Percentiles rank a stretch among this genome's conserved stretches.
Conservation (phyloP, 2,797 vertebrate species). For the Chrosomus eos region DNA sequence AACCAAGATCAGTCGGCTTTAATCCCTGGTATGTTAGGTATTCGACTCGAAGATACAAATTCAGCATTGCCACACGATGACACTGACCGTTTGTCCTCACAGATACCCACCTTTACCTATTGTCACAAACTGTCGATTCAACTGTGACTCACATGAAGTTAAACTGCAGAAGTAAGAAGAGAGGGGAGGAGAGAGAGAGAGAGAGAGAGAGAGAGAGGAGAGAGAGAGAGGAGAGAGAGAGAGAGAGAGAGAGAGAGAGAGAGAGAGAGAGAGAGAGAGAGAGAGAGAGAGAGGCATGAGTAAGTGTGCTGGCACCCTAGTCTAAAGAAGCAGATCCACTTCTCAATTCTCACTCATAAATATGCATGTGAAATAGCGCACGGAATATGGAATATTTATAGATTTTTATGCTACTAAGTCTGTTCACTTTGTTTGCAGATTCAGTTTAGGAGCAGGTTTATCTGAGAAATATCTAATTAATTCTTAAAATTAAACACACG, state of each 20-base stretch:
- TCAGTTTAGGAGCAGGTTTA: background rate
- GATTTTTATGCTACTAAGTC: background rate
- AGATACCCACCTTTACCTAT: constrained; percentile 18
- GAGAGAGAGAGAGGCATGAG: background rate
- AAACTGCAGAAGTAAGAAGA: background rate
- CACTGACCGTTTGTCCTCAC: constrained; percentile 12
- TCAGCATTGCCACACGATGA: constrained; percentile 35
- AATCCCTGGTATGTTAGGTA: constrained; percentile 15
- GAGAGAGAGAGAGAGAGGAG: background rate
- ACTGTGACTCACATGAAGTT: constrained; percentile 14
- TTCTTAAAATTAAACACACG: background rate
- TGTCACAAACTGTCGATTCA: constrained; percentile 41
- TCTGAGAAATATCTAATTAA: background rate
- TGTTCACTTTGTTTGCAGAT: no score
- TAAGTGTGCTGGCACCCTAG: constrained; percentile 37
- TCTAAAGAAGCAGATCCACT: constrained; percentile 17
- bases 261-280: background rate
- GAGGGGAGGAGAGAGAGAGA: no score
- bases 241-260: constrained; percentile 3
- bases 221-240: background rate
- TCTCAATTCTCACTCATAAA: background rate
- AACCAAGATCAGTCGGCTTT: constrained; percentile 20
- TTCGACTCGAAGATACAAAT: constrained; percentile 32
- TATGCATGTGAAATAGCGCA: background rate
- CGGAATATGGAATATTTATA: background rate